Percentiles rank a stretch among this genome's conserved stretches.
These are phyloP conservation scores for Eudasyphora cyanicolor DNA, from an alignment of 2,888 invertebrate species.

Conservation along the genomic window DNA sequence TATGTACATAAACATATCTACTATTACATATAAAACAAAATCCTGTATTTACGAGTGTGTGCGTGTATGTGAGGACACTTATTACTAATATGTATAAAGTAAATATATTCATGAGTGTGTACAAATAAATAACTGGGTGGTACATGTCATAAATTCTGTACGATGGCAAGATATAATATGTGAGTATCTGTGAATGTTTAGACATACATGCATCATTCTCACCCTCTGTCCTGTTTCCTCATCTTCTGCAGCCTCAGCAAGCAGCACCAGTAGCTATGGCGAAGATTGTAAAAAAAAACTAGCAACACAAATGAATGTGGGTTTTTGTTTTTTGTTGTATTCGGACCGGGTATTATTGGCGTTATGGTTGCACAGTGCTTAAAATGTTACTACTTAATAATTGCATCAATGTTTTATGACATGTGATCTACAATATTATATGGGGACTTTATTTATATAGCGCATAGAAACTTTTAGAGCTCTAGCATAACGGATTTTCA, in stretches of 20 bases:
- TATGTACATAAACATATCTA: not conserved
- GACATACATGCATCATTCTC: not conserved
- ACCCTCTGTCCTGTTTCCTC: not conserved
- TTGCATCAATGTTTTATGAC: too few relatives aligned
- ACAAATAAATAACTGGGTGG: constrained; percentile 38
- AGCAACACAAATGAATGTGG: not conserved
- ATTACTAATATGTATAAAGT: constrained; percentile 24
- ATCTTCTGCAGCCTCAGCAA: not conserved
- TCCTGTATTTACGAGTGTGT: not conserved
- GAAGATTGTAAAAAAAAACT: too few relatives aligned
- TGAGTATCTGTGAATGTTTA: not conserved
- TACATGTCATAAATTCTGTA: constrained; percentile 51
- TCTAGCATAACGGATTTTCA: too few relatives aligned
- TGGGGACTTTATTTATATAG: too few relatives aligned
- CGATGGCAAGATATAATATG: constrained; percentile 21
- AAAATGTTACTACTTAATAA: too few relatives aligned
- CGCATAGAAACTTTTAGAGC: too few relatives aligned
- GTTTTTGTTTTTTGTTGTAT: too few relatives aligned
- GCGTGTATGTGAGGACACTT: not conserved
- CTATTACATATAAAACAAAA: too few relatives aligned
- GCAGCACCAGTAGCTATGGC: not conserved
- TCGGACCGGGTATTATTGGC: not conserved
- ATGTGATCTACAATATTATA: too few relatives aligned
- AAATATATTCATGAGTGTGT: constrained; percentile 50
- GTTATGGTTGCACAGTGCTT: not conserved